These are phyloP conservation scores for Diglossa cyanea DNA, from an alignment of 2,797 vertebrate genomes.

Conservation along the genomic window DNA sequence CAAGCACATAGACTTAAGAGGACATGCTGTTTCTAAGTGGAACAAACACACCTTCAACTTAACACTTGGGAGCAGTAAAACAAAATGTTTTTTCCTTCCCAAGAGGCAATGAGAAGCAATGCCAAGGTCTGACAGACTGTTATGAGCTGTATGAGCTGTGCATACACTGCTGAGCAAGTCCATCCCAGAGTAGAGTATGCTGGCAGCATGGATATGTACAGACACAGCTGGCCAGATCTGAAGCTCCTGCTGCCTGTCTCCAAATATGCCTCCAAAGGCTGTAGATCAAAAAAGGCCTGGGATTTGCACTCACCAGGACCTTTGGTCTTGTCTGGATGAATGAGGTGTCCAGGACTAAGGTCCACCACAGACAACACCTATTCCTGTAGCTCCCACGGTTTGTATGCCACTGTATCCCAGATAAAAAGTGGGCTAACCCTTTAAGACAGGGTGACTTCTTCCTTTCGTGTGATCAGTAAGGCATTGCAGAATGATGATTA, in stretches of 20 bases:
- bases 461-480: background rate
- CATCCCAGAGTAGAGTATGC: fast-evolving
- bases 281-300: background rate
- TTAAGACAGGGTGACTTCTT: background rate
- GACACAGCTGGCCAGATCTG: background rate
- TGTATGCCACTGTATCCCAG: background rate
- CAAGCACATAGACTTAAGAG: background rate
- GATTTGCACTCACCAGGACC: background rate
- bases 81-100: background rate
- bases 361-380: background rate
- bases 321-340: background rate
- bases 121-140: background rate
- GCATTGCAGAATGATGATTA: background rate
- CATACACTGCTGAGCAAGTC: background rate
- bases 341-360: background rate
- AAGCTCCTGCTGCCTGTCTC: background rate
- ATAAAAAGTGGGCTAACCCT: background rate
- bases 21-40: background rate
- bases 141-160: background rate
- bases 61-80: background rate
- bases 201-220: background rate
- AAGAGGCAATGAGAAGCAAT: background rate
- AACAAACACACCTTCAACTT: background rate
- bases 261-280: background rate
- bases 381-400: fast-evolving